phyloP scores from a whole-genome alignment of 2,113 vertebrate genomes.

The Cercocebus atys region DNA sequence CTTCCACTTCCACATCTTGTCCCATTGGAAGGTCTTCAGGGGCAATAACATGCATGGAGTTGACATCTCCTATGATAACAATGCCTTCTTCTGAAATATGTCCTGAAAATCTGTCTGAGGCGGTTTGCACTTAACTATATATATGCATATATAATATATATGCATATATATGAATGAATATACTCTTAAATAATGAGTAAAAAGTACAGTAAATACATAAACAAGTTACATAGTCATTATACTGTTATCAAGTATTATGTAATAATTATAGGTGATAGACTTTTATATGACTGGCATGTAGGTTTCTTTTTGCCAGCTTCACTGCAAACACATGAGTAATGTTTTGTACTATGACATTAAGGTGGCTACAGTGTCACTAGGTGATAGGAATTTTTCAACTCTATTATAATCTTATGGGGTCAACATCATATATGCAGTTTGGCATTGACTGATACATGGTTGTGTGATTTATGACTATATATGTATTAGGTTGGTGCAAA shows the following conservation, averaged over 20 bases:
- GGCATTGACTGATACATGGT: neutral
- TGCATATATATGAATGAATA: neutral
- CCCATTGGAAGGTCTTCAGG: neutral
- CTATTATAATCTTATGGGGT: neutral
- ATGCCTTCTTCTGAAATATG: neutral
- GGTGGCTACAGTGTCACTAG: neutral
- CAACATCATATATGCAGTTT: neutral
- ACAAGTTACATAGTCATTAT: neutral
- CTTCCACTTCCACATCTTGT: neutral
- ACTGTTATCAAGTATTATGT: neutral
- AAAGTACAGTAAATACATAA: neutral
- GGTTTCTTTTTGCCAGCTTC: neutral
- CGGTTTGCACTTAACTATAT: neutral
- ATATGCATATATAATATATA: too few relatives aligned
- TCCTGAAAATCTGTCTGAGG: neutral
- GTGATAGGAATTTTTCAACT: neutral
- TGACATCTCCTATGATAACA: neutral
- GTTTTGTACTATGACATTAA: neutral
- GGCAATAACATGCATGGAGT: neutral
- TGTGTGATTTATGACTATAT: neutral
- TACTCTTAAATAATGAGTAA: neutral
- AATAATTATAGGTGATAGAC: neutral
- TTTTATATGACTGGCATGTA: neutral
- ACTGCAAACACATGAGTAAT: neutral
- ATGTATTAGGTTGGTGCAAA: neutral